A percentile compares a stretch with the other conserved stretches of the same genome.
phyloP scores from a whole-genome alignment of 2,888 invertebrate genomes.

The Orchestes rusci region DNA sequence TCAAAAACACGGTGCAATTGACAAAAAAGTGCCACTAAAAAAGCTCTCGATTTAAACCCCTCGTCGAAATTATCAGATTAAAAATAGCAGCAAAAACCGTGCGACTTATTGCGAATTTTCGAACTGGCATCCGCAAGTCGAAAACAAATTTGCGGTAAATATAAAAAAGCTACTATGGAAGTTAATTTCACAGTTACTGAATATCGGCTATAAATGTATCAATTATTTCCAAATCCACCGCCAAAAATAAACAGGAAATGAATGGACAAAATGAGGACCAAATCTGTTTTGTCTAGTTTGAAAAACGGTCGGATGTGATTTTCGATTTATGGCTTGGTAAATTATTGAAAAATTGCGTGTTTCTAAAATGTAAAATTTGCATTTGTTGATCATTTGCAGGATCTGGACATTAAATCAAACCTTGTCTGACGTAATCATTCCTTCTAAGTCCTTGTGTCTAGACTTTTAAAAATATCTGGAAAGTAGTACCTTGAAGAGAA shows the following conservation, averaged over 20 bases:
- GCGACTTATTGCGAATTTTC: conserved; percentile 5
- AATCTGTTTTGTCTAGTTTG: conserved; percentile 9
- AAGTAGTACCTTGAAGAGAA: too few species aligned
- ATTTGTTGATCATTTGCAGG: too few species aligned
- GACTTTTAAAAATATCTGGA: too few species aligned
- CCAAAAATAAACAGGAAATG: conserved; percentile 23
- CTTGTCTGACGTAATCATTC: too few species aligned
- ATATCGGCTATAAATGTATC: conserved; percentile 37
- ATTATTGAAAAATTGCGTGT: conserved; percentile 7
- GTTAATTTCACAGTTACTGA: conserved; percentile 38
- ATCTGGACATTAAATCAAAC: too few species aligned
- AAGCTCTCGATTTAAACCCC: too few species aligned
- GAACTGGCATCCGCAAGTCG: conserved; percentile 23
- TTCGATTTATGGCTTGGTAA: conserved; percentile 4
- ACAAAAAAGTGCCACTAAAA: too few species aligned
- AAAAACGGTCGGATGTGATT: conserved; percentile 10
- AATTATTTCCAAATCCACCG: conserved; percentile 32
- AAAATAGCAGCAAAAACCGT: not conserved
- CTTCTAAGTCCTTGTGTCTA: too few species aligned
- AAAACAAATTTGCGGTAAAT: conserved; percentile 35
- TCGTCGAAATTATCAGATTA: too few species aligned
- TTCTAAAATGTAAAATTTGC: conserved; percentile 4
- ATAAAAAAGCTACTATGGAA: conserved; percentile 31
- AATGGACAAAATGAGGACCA: conserved; percentile 15
- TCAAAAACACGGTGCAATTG: too few species aligned